A percentile compares a stretch with the other conserved stretches of the same genome.
Conservation (phyloP, 2,113 vertebrate species). For the Fulica atra region DNA sequence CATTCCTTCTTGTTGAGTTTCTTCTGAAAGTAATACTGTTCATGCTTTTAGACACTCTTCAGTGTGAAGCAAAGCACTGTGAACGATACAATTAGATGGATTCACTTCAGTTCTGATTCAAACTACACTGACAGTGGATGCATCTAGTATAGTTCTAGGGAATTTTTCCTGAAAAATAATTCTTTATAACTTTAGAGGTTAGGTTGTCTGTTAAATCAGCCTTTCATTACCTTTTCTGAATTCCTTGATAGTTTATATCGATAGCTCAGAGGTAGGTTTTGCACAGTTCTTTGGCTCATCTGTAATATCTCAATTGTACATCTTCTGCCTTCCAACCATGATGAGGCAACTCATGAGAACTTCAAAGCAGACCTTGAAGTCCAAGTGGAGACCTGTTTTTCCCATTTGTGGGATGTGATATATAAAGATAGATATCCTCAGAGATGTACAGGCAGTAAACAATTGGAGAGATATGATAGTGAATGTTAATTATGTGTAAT, state of each 20-base stretch:
- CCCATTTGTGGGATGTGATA: neutral
- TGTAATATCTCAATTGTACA: neutral
- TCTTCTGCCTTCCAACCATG: neutral
- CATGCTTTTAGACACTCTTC: neutral
- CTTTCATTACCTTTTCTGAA: neutral
- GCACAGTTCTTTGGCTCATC: neutral
- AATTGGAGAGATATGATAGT: neutral
- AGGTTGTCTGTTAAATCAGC: neutral
- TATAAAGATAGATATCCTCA: neutral
- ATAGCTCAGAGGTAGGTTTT: neutral
- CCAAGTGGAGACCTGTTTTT: neutral
- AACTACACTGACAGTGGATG: neutral
- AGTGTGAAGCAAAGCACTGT: neutral
- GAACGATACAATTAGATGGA: neutral
- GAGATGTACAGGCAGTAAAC: neutral
- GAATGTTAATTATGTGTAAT: neutral
- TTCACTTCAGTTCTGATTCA: neutral
- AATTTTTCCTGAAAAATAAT: neutral
- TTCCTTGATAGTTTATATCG: neutral
- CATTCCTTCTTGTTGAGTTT: neutral
- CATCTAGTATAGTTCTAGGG: neutral
- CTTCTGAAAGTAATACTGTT: neutral
- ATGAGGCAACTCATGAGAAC: neutral
- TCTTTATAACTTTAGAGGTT: neutral
- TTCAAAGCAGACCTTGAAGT: neutral